These are phyloP conservation scores for Halictus ligatus DNA, from an alignment of 2,888 invertebrate species.

Conservation along the genomic window DNA sequence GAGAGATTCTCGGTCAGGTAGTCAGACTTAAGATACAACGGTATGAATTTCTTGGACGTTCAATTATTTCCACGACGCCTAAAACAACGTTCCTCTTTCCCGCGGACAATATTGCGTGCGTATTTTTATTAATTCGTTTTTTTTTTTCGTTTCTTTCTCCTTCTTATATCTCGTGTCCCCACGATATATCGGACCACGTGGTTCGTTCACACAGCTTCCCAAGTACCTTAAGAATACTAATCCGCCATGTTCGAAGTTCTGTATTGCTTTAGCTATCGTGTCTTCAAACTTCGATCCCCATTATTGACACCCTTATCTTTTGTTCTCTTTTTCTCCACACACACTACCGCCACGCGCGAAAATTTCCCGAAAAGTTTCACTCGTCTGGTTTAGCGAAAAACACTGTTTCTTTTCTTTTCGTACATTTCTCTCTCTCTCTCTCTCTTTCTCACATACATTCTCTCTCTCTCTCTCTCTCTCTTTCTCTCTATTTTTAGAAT, in stretches of 20 bases:
- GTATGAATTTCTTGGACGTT: slow-evolving; percentile 60
- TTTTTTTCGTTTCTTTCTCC: neutral
- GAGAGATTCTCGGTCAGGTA: slow-evolving; percentile 60
- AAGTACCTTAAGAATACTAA: slow-evolving; percentile 54
- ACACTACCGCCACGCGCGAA: slow-evolving; percentile 49
- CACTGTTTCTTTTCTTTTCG: slow-evolving; percentile 21
- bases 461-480: neutral
- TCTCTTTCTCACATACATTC: neutral
- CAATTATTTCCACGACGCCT: slow-evolving; percentile 43
- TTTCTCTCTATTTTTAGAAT: slow-evolving; percentile 45
- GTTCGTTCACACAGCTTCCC: slow-evolving; percentile 39
- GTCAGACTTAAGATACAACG: slow-evolving; percentile 55
- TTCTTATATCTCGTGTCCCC: slow-evolving; percentile 50
- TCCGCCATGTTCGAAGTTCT: slow-evolving; percentile 39
- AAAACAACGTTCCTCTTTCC: slow-evolving; percentile 7
- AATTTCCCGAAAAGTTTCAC: slow-evolving; percentile 3
- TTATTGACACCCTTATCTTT: neutral
- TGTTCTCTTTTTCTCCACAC: slow-evolving; percentile 30
- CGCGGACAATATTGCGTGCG: slow-evolving; percentile 17
- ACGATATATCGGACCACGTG: slow-evolving; percentile 12
- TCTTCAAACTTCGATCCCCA: slow-evolving; percentile 40
- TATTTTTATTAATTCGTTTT: slow-evolving; percentile 2
- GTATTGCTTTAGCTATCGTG: slow-evolving; percentile 45
- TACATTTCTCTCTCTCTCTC: slow-evolving; percentile 10
- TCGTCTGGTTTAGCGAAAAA: slow-evolving; percentile 41